Evolutionary conservation across 1,140 invertebrate species (phyloP).

Genomic region (Neotoxoptera formosana): DNA sequence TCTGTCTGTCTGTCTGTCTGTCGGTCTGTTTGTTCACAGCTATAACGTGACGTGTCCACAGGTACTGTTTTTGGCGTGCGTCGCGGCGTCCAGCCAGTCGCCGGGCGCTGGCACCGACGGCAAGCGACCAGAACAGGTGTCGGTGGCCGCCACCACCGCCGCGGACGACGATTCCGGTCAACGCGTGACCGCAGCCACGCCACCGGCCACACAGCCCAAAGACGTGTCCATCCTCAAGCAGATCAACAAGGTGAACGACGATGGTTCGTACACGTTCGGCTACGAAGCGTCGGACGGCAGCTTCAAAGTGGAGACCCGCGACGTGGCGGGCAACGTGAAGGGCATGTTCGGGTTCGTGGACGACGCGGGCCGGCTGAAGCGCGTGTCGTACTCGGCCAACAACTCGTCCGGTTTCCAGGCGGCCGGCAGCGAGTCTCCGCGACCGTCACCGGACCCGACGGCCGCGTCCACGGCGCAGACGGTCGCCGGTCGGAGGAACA

Average conservation of each 20-base stretch:
- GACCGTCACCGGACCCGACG: not conserved
- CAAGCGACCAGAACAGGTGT: too few relatives aligned
- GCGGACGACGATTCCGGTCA: not conserved
- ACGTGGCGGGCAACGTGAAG: constrained; percentile 81
- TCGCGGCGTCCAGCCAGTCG: not conserved
- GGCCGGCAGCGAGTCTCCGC: constrained; percentile 63
- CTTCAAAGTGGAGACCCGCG: constrained; percentile 84
- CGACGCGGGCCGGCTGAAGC: constrained; percentile 79
- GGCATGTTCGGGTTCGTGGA: constrained; percentile 88
- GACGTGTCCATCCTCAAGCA: constrained; percentile 75
- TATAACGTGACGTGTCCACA: not conserved
- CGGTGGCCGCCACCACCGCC: not conserved
- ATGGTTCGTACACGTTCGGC: constrained; percentile 85
- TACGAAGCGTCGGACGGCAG: constrained; percentile 85
- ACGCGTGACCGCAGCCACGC: not conserved
- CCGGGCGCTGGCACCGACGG: not conserved
- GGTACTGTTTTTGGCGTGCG: not conserved
- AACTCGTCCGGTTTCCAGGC: constrained; percentile 67
- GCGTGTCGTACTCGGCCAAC: constrained; percentile 79
- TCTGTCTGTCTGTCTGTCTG: not conserved
- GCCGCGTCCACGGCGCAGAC: constrained; percentile 57
- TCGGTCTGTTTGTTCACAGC: not conserved
- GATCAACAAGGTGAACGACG: constrained; percentile 81
- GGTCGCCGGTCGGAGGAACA: constrained; percentile 59
- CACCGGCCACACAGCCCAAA: constrained; percentile 61